phyloP scores from a whole-genome alignment of 2,888 invertebrate genomes.

The Xylophagus ater region DNA sequence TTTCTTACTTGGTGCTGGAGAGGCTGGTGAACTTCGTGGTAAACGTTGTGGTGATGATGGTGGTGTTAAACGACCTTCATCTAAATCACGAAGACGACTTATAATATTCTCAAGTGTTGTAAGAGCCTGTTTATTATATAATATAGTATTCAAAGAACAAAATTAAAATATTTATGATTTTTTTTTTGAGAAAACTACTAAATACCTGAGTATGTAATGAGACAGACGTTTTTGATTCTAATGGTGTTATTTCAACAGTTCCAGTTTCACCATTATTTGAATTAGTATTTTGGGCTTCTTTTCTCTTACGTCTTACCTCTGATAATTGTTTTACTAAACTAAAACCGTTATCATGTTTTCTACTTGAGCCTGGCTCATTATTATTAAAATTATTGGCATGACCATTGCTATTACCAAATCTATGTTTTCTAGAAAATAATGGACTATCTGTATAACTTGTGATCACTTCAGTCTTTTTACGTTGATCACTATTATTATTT shows the following conservation, averaged over 20 bases:
- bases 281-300: slow-evolving; percentile 24
- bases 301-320: slow-evolving; percentile 35
- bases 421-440: slow-evolving; percentile 38
- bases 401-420: slow-evolving; percentile 27
- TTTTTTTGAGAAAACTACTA: too few species aligned
- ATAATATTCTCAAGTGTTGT: slow-evolving; percentile 48
- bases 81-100: slow-evolving; percentile 43
- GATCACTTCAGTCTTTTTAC: slow-evolving; percentile 37
- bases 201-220: slow-evolving; percentile 39
- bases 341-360: slow-evolving; percentile 35
- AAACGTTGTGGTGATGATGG: slow-evolving; percentile 46
- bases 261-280: slow-evolving; percentile 12
- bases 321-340: slow-evolving; percentile 37
- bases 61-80: slow-evolving; percentile 43
- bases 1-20: slow-evolving; percentile 60
- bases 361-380: slow-evolving; percentile 15
- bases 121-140: slow-evolving; percentile 36
- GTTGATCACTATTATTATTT: slow-evolving; percentile 10
- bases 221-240: slow-evolving; percentile 37
- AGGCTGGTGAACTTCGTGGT: slow-evolving; percentile 66
- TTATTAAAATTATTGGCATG: slow-evolving; percentile 9
- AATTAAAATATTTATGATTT: neutral
- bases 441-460: slow-evolving; percentile 40
- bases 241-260: slow-evolving; percentile 34
- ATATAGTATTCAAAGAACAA: neutral